Evolutionary conservation across 2,888 invertebrate species (phyloP), one percentile per base, ranked within the genome.

Genomic region (Diadromus collaris): DNA sequence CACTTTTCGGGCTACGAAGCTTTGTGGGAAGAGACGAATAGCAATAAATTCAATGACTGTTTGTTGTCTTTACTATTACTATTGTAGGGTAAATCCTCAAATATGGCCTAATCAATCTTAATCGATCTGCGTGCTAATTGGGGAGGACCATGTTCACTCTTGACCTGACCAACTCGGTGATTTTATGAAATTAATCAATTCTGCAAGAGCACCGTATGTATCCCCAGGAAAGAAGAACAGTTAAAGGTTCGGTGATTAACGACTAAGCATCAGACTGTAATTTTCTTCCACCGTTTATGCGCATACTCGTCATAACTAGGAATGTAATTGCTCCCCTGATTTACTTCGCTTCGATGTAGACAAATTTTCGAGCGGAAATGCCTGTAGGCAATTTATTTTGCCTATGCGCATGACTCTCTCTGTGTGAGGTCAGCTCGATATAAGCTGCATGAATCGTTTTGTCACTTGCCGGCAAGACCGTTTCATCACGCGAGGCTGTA

Each of bases 401-500:
- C 34, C 48, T 19, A 27, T 34, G 65, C 10, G 21, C 61, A 63
- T 54, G 41, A 44, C 21, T 24, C 38, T 29, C 16, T 41, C 13
- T 63, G 24, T 48, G 27, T 48, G 27, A 24, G 51, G 51, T 51
- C 24, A 51, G 10, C 68, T 54, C 29, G 61, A 68, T 63, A 19
- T 44, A 69, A 63, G 44, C 56, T 63, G 56, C 51, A 64, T 24
- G 51, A 54, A 68, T 63, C 68, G 69, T 76, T 76, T 69, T 70
- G 46, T 76, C 70, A 70, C 70, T 69, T 70, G 61, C 41, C 54
- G 24, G 58, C 63, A 54, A 63, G 7, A 54, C 41, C 54, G 24
- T 2, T 56, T 34, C 54, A 34, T 21, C 76, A 75, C 75, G 75
- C 75, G 63, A 75, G 10, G 54, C 61, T 68, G 29, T 41, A 60